Base-by-base conservation (phyloP, 2,888 invertebrate genomes). In the Cristatella mucedo region DNA sequence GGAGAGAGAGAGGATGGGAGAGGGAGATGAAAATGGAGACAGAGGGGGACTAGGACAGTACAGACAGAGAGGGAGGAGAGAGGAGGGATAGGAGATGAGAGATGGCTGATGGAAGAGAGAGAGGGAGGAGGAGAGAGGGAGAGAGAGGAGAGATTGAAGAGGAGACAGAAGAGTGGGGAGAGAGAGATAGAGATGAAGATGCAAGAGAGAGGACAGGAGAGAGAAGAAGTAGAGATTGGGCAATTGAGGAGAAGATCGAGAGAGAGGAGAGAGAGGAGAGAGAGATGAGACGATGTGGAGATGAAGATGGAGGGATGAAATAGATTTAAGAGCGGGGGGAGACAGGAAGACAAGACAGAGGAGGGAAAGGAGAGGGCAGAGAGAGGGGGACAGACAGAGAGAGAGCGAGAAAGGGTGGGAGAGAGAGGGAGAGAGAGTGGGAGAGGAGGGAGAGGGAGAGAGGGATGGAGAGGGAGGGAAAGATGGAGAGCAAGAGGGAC, bases 301-400 rank as follows among this genome's bases (percentile, higher is more conserved):
- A 33, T 33, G 33, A 18, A 26, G 15, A 33, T 21, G 19, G 30
- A 21, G 32, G 29, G 21, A n/a, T 16, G 18, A 13, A 9, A 38
- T 18, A 6, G 29, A 24, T 29, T 11, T 6, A 13, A 15, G 11
- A 21, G n/a, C 15, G 21, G 36, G 18, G 36, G 32, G 3, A n/a
- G 33, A 13, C 7, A 21, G 29, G 16, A 16, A 29, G 38, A n/a
- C 9, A 11, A 33, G 32, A n/a, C 11, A 33, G 3, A 4, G 21
- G 24, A 24, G 34, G 19, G 6, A 18, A 7, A 15, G 33, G 16
- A 15, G 32, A 5, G 2, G 41, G 24, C 40, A 21, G 41, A 21
- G 41, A 26, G 41, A 26, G 15, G 4, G 41, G 5, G 41, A 40
- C 40, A 9, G 42, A 40, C 9, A n/a, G 26, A 26, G n/a, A n/a